A percentile compares a stretch with the other conserved stretches of the same genome.
These are phyloP conservation scores for Bemisia tabaci DNA, from an alignment of 1,140 invertebrate species.

Conservation along the genomic window DNA sequence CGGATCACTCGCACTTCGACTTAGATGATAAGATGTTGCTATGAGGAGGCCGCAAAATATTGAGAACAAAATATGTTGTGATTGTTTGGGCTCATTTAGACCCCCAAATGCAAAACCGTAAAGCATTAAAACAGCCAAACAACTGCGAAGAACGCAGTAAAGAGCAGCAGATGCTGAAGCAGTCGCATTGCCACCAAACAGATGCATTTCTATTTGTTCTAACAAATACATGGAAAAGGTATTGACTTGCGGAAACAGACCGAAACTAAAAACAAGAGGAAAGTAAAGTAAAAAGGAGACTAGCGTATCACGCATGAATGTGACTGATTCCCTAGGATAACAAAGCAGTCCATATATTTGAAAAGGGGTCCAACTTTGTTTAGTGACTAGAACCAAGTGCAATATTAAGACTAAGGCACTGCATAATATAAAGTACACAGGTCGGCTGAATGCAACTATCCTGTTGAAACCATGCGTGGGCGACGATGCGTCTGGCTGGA, in stretches of 20 bases:
- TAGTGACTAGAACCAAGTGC: constrained; percentile 39
- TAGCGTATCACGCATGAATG: constrained; percentile 53
- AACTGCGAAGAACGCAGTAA: constrained; percentile 69
- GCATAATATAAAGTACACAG: constrained; percentile 90
- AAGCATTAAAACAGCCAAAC: constrained; percentile 62
- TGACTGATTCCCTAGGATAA: constrained; percentile 49
- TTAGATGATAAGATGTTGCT: constrained; percentile 81
- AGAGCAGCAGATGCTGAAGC: constrained; percentile 73
- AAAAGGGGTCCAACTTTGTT: constrained; percentile 32
- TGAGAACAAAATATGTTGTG: constrained; percentile 88
- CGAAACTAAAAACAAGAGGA: constrained; percentile 84
- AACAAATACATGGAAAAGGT: constrained; percentile 90
- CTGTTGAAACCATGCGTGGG: constrained; percentile 97
- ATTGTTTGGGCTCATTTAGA: constrained; percentile 57
- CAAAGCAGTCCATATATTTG: constrained; percentile 64
- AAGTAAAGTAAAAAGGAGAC: constrained; percentile 76
- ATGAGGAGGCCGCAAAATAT: constrained; percentile 85
- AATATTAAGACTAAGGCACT: constrained; percentile 56
- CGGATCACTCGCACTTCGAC: constrained; percentile 80
- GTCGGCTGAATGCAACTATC: constrained; percentile 82
- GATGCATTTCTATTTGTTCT: constrained; percentile 92
- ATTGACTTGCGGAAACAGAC: constrained; percentile 91
- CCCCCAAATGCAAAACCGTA: constrained; percentile 84
- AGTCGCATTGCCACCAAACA: constrained; percentile 94
- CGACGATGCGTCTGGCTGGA: constrained; percentile 95